Evolutionary conservation across 2,888 invertebrate genomes (phyloP).

Genomic region (Sphinx pinastri): DNA sequence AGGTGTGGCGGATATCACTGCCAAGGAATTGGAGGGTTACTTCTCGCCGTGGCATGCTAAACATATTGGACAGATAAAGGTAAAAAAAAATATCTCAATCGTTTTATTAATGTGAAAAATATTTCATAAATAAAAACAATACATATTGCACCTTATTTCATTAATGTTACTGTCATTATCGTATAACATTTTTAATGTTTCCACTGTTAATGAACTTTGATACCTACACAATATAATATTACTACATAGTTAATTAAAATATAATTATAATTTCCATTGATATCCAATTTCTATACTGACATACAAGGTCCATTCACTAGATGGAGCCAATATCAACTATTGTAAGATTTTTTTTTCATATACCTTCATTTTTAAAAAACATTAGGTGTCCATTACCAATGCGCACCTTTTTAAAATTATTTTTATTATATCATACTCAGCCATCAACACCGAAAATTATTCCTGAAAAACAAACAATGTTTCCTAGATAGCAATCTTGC

Average conservation of each 20-base stretch:
- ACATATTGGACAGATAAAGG: slow-evolving; percentile 90
- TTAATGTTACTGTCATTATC: too few species aligned
- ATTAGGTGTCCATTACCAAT: background rate
- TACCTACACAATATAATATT: background rate
- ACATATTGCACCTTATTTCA: too few species aligned
- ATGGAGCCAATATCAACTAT: background rate
- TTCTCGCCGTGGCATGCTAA: slow-evolving; percentile 95
- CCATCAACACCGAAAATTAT: background rate
- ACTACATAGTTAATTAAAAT: background rate
- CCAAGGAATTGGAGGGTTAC: slow-evolving; percentile 89
- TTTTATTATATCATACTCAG: background rate
- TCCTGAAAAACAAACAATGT: too few species aligned
- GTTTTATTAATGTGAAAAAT: background rate
- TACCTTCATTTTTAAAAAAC: background rate
- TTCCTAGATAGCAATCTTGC: too few species aligned
- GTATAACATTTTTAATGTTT: background rate
- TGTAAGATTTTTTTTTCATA: background rate
- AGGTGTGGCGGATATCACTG: slow-evolving; percentile 89
- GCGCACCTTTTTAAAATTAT: too few species aligned
- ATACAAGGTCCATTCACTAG: slow-evolving; percentile 1
- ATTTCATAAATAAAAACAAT: too few species aligned
- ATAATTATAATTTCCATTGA: background rate
- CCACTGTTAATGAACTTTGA: background rate
- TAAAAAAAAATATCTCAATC: slow-evolving; percentile 45
- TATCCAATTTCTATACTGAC: background rate